These are phyloP conservation scores for Sebastes hubbsi DNA, from an alignment of 2,797 vertebrate genomes.

Conservation along the genomic window DNA sequence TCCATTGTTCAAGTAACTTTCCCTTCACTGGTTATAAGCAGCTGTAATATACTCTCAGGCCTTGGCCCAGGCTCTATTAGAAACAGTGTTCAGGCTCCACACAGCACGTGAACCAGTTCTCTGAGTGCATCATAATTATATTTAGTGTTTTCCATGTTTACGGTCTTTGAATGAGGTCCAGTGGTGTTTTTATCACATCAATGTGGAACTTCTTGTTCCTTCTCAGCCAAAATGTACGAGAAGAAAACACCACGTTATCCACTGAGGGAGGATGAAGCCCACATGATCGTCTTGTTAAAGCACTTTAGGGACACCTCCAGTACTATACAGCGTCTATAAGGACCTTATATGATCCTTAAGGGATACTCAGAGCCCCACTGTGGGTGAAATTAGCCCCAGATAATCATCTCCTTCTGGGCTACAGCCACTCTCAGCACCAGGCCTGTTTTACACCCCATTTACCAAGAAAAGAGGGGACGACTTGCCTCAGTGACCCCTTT, in stretches of 20 bases:
- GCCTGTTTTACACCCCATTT: constrained; percentile 68
- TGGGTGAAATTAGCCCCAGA: constrained; percentile 67
- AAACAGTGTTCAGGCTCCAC: background rate
- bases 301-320: constrained; percentile 27
- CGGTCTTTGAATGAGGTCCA: background rate
- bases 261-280: background rate
- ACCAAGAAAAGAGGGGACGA: constrained; percentile 41
- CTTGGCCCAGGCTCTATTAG: background rate
- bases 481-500: constrained; percentile 49
- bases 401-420: constrained; percentile 70
- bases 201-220: background rate
- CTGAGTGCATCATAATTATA: constrained; percentile 2
- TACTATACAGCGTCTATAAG: constrained; percentile 26
- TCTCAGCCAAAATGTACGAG: constrained; percentile 9
- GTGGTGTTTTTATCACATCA: background rate
- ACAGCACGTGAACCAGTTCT: background rate
- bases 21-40: background rate
- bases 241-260: background rate
- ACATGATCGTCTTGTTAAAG: constrained; percentile 22
- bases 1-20: background rate
- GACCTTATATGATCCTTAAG: constrained; percentile 46
- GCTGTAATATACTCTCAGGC: background rate
- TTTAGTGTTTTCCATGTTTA: constrained; percentile 4
- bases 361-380: constrained; percentile 41
- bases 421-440: constrained; percentile 41